Conservation (phyloP, 1,140 invertebrate genomes). For the Diabrotica undecimpunctata region DNA sequence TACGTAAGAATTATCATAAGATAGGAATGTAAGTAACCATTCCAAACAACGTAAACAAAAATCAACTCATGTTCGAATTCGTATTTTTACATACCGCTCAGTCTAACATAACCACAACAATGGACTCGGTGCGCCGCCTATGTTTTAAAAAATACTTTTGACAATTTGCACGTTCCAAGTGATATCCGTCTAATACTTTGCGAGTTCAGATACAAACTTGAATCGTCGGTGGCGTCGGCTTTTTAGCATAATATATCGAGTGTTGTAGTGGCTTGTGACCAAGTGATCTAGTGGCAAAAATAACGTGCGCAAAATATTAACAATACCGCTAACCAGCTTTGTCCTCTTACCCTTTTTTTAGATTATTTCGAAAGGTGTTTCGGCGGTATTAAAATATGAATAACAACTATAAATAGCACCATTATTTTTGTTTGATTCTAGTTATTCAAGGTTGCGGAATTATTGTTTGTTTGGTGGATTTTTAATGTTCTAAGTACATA, state of each 20-base stretch:
- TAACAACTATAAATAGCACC: neutral
- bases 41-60: too few relatives aligned
- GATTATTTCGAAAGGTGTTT: neutral
- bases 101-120: too few relatives aligned
- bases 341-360: neutral
- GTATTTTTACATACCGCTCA: too few relatives aligned
- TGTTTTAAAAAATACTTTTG: constrained; percentile 8
- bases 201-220: neutral
- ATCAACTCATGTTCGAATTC: too few relatives aligned
- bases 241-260: constrained; percentile 2
- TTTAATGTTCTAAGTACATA: neutral
- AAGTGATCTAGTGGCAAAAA: constrained; percentile 14
- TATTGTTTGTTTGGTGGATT: neutral
- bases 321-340: neutral
- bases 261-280: constrained; percentile 2
- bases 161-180: constrained; percentile 15
- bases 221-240: neutral
- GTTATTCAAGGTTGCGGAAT: neutral
- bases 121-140: neutral
- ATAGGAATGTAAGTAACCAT: too few relatives aligned
- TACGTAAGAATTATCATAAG: too few relatives aligned
- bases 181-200: constrained; percentile 11
- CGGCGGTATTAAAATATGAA: neutral
- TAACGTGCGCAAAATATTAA: neutral
- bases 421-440: constrained; percentile 1